These are phyloP conservation scores for Mareca strepera DNA, from an alignment of 2,797 vertebrate genomes.

Conservation along the genomic window DNA sequence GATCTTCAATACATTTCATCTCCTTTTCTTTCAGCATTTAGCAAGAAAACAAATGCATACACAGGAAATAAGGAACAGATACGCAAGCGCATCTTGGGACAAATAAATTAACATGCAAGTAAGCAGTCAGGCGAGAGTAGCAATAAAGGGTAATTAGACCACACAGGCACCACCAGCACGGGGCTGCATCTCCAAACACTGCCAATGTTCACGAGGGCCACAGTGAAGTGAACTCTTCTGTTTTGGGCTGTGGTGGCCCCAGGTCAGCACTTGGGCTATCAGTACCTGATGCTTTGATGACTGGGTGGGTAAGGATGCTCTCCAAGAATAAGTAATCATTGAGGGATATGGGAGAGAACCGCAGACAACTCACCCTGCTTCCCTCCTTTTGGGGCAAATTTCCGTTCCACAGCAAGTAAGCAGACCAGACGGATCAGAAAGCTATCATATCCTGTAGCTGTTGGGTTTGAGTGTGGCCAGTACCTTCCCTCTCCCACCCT, in stretches of 20 bases:
- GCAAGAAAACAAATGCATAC: slow-evolving; percentile 47
- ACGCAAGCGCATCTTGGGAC: background rate
- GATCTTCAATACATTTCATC: slow-evolving; percentile 56
- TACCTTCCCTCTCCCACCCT: background rate
- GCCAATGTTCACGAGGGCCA: background rate
- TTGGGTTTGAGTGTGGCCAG: background rate
- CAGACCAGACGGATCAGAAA: background rate
- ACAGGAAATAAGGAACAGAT: slow-evolving; percentile 70
- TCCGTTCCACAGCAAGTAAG: background rate
- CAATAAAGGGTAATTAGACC: slow-evolving; percentile 35
- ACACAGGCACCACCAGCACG: slow-evolving; percentile 29
- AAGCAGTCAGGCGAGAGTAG: background rate
- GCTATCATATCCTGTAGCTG: background rate
- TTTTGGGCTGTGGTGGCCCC: rapidly evolving
- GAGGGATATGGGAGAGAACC: background rate
- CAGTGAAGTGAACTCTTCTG: background rate
- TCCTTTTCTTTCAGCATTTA: slow-evolving; percentile 27
- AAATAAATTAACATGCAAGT: slow-evolving; percentile 37
- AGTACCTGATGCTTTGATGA: background rate
- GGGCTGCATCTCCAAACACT: background rate
- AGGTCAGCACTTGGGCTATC: background rate
- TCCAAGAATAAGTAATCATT: background rate
- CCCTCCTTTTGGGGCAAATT: background rate
- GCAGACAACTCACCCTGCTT: background rate
- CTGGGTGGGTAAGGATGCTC: background rate